These are phyloP conservation scores for Epistrophe eligans DNA, from an alignment of 2,888 invertebrate genomes.

Conservation along the genomic window DNA sequence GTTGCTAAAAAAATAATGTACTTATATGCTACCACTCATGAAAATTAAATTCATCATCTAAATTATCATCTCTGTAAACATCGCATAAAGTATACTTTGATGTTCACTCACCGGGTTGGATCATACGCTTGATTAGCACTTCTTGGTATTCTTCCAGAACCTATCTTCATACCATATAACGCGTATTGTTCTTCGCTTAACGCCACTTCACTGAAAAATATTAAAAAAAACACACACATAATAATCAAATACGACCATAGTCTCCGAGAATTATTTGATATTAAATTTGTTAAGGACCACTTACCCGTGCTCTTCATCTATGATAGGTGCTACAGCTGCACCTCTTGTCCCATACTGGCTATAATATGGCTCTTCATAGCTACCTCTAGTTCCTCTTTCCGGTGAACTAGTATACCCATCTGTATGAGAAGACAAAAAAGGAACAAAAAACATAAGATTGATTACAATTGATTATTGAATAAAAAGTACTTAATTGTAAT, in stretches of 20 bases:
- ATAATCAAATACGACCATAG: not conserved
- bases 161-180: conserved; percentile 88
- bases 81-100: not conserved
- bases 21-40: not conserved
- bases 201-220: conserved; percentile 86
- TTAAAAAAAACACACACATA: conserved; percentile 59
- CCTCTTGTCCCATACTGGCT: conserved; percentile 90
- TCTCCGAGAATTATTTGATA: not conserved
- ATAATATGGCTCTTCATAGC: conserved; percentile 95
- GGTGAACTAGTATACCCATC: conserved; percentile 95
- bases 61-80: not conserved
- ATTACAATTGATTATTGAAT: not conserved
- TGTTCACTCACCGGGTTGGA: conserved; percentile 82
- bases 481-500: not conserved
- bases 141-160: conserved; percentile 85
- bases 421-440: conserved; percentile 80
- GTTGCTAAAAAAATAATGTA: not conserved
- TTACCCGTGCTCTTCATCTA: conserved; percentile 92
- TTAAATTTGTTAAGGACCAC: conserved; percentile 25
- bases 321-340: conserved; percentile 92
- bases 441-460: not conserved
- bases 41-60: conserved; percentile 17
- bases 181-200: conserved; percentile 89
- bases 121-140: conserved; percentile 84
- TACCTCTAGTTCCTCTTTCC: conserved; percentile 89